A percentile compares a stretch with the other conserved stretches of the same genome.
Evolutionary conservation across 1,140 invertebrate genomes (phyloP).

Genomic region (Aradophagus sp.): DNA sequence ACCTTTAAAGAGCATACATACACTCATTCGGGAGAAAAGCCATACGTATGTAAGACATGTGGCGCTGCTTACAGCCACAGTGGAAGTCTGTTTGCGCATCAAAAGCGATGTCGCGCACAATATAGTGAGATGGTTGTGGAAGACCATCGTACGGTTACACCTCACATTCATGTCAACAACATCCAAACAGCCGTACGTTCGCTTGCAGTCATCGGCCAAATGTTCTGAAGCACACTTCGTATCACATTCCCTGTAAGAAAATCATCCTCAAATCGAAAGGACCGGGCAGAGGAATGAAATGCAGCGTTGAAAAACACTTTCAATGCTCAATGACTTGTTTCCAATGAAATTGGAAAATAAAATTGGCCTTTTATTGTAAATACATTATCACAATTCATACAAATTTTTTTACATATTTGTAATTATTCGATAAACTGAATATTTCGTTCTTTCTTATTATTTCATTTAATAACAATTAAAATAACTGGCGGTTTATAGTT

Average conservation of each 20-base stretch:
- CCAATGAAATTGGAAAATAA: too few species aligned
- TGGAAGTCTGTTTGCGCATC: slow-evolving; percentile 74
- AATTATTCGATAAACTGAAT: too few species aligned
- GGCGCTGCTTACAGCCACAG: slow-evolving; percentile 75
- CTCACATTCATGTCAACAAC: slow-evolving; percentile 72
- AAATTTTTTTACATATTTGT: too few species aligned
- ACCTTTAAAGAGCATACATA: slow-evolving; percentile 77
- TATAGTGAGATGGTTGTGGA: slow-evolving; percentile 68
- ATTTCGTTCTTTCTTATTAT: too few species aligned
- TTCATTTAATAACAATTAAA: too few species aligned
- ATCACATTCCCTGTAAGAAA: slow-evolving; percentile 20
- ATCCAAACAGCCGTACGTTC: slow-evolving; percentile 69
- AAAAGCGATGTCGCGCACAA: slow-evolving; percentile 72
- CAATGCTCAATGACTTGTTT: too few species aligned
- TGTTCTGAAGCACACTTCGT: slow-evolving; percentile 61
- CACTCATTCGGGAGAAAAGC: slow-evolving; percentile 77
- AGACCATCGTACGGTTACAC: slow-evolving; percentile 64
- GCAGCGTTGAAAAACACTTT: too few species aligned
- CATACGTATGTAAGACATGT: slow-evolving; percentile 77
- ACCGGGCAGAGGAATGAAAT: too few species aligned
- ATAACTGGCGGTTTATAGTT: too few species aligned
- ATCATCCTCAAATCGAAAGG: not conserved
- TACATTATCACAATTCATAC: too few species aligned
- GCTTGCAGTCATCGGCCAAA: slow-evolving; percentile 71
- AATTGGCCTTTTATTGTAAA: too few species aligned